Evolutionary conservation across 2,113 vertebrate species (phyloP).

Genomic region (Panthera uncia): DNA sequence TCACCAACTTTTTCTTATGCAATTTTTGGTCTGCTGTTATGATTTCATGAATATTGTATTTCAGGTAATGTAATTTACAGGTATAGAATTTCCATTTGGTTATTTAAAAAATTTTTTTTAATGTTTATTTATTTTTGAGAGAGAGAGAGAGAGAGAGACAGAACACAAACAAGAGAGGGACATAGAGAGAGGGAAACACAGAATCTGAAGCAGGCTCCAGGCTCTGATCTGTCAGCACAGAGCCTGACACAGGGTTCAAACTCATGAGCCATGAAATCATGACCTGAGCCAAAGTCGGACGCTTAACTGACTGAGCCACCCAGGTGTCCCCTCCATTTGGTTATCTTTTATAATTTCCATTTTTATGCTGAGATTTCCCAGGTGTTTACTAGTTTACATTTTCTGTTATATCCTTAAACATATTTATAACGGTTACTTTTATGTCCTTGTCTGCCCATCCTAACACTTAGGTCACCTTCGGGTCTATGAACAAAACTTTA

Average conservation of each 20-base stretch:
- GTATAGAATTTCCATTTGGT: not conserved
- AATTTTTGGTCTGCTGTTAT: not conserved
- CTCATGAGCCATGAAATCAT: no score
- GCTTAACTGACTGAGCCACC: no score
- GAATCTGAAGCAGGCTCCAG: no score
- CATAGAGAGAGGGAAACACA: no score
- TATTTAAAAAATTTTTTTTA: not conserved
- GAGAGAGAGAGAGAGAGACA: no score
- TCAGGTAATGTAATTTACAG: not conserved
- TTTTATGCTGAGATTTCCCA: not conserved
- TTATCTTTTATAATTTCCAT: not conserved
- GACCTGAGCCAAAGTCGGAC: no score
- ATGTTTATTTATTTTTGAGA: no score
- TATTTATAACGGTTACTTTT: not conserved
- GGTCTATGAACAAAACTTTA: not conserved
- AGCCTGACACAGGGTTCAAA: no score
- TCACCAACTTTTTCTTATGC: not conserved
- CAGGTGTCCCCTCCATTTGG: not conserved
- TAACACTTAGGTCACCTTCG: not conserved
- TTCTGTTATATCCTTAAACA: not conserved
- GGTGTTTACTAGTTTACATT: not conserved
- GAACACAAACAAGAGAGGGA: no score
- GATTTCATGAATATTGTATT: not conserved
- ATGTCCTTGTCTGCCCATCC: not conserved
- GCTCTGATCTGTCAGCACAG: no score